A percentile compares a stretch with the other conserved stretches of the same genome.
Conservation (phyloP, 2,113 vertebrate genomes). For the Sorex fumeus region DNA sequence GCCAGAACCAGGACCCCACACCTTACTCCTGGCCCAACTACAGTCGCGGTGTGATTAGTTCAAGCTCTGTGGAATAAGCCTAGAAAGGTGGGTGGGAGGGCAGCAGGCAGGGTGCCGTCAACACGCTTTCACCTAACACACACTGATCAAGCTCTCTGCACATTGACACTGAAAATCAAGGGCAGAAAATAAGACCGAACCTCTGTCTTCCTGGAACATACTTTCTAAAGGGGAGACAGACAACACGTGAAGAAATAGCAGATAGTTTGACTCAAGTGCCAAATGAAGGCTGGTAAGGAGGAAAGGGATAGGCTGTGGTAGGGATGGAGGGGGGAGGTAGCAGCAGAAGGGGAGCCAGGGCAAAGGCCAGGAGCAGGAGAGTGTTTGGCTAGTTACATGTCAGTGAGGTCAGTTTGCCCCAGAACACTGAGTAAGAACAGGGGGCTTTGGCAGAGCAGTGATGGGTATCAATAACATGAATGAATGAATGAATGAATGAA, state of each 20-base stretch:
- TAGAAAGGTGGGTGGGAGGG: not conserved
- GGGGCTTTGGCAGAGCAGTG: too few relatives aligned
- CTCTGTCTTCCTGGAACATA: not conserved
- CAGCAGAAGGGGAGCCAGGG: not conserved
- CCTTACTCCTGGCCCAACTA: not conserved
- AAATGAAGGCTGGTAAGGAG: not conserved
- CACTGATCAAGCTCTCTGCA: not conserved
- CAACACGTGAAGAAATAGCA: not conserved
- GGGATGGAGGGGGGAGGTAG: too few relatives aligned
- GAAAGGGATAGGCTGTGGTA: accelerated
- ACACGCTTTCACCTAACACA: not conserved
- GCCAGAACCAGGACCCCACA: not conserved
- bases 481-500: not conserved
- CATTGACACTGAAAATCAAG: not conserved
- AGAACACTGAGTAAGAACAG: too few relatives aligned
- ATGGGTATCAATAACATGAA: too few relatives aligned
- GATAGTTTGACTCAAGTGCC: too few relatives aligned
- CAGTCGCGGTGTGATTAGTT: not conserved
- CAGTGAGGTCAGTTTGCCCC: too few relatives aligned
- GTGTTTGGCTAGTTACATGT: too few relatives aligned
- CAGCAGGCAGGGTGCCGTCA: not conserved
- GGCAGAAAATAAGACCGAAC: not conserved
- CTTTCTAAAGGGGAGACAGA: not conserved
- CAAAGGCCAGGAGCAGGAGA: not conserved
- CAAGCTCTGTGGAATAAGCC: too few relatives aligned